Evolutionary conservation across 2,888 invertebrate genomes (phyloP), one percentile per base, ranked within the genome.

Genomic region (Selenia dentaria): DNA sequence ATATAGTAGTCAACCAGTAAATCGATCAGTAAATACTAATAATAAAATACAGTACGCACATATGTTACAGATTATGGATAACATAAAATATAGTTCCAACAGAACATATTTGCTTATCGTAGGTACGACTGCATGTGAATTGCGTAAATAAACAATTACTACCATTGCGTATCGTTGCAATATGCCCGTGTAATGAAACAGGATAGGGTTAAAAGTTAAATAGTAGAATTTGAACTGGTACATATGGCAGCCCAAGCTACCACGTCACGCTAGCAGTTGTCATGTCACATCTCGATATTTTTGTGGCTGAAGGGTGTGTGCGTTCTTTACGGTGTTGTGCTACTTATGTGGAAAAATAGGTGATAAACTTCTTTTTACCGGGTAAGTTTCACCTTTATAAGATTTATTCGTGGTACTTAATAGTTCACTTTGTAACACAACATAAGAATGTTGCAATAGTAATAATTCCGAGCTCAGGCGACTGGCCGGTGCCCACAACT

Each of bases 331-430:
- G 87, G 86, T 89, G 86, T 90, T 89, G 88, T 91, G 88, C 91
- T 89, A 90, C 90, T 77, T 90, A 91, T 90, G 90, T 90, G 88
- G 90, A 89, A 84, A 82, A 81, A 86, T 83, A 89, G 90, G 90
- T 89, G 90, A 91, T 90, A 89, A 79, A 86, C 74, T 77, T 79
- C 75, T 79, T 82, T 82, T 79, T 74, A 81, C 70, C 70, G 90
- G 89, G 89, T 89, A 83, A 83, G 85, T 33, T 32, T 33, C 10
- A 10, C 18, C 8, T 6, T 11, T 11, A 18, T 27, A 12, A 28
- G 9, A 6, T 10, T 22, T 29, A 18, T 13, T 10, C 5, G n/a
- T 14, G 6, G 9, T 9, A 12, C 8, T 4, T 0, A 14, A 14
- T 33, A 31, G 6, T 11, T 9, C n/a, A 10, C 8, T 25, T 11